Evolutionary conservation across 1,140 invertebrate species (phyloP).

Genomic region (Nephila pilipes): DNA sequence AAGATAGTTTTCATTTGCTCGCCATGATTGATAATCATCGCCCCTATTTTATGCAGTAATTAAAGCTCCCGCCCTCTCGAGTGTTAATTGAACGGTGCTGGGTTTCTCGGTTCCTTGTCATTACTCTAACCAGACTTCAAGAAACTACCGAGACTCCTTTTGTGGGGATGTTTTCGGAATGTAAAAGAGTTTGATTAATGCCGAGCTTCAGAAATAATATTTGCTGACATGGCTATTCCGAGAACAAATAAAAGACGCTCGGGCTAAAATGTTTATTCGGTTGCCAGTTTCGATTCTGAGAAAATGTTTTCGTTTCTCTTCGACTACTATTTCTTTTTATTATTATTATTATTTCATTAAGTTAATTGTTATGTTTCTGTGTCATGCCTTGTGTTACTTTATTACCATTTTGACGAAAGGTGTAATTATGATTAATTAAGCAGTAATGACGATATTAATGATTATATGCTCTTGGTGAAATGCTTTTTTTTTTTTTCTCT

Average conservation of each 20-base stretch:
- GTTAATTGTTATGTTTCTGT: too few relatives aligned
- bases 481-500: too few relatives aligned
- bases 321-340: too few relatives aligned
- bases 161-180: neutral
- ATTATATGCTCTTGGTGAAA: too few relatives aligned
- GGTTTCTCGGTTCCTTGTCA: constrained; percentile 34
- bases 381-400: too few relatives aligned
- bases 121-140: constrained; percentile 12
- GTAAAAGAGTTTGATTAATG: constrained; percentile 8
- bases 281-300: too few relatives aligned
- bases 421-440: too few relatives aligned
- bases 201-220: neutral
- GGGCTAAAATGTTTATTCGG: neutral
- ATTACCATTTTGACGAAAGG: too few relatives aligned
- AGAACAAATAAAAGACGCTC: neutral
- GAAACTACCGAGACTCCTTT: neutral
- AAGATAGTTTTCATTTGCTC: constrained; percentile 76
- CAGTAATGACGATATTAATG: too few relatives aligned
- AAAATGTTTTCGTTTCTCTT: too few relatives aligned
- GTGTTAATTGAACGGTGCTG: constrained; percentile 75
- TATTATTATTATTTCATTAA: too few relatives aligned
- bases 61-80: constrained; percentile 52
- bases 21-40: constrained; percentile 75
- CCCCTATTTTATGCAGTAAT: constrained; percentile 72
- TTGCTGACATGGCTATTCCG: neutral